Evolutionary conservation across 1,140 invertebrate genomes (phyloP).

Genomic region (Nasonia giraulti): DNA sequence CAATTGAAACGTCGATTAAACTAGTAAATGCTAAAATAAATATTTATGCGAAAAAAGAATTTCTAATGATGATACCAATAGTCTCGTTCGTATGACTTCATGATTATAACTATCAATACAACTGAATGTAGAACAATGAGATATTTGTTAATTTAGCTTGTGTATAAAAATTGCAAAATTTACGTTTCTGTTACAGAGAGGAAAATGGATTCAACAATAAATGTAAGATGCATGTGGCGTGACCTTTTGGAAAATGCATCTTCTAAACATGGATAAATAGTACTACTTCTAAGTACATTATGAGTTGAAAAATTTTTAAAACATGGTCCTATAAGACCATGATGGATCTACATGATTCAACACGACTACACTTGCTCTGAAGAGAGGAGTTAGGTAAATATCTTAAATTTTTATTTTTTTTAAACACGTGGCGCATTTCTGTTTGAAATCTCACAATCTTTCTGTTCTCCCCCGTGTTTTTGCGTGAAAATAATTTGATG

Average conservation of each 20-base stretch:
- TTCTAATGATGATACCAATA: conserved; percentile 34
- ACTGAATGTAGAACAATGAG: conserved; percentile 24
- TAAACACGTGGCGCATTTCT: too few species aligned
- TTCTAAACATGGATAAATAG: neutral
- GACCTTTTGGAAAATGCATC: neutral
- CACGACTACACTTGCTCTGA: neutral
- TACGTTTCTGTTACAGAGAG: neutral
- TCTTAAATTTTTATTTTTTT: neutral
- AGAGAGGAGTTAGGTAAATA: neutral
- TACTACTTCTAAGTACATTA: neutral
- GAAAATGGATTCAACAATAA: neutral
- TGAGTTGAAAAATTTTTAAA: neutral
- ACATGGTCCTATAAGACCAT: neutral
- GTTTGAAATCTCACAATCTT: too few species aligned
- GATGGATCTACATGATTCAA: neutral
- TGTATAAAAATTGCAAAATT: conserved; percentile 21
- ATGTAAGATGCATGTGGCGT: neutral
- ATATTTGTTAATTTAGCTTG: neutral
- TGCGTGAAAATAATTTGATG: too few species aligned
- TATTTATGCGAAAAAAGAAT: neutral
- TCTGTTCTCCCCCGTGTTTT: too few species aligned
- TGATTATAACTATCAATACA: conserved; percentile 36
- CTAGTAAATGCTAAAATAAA: too few species aligned
- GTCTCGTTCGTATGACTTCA: conserved; percentile 51
- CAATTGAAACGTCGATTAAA: neutral